Evolutionary conservation across 2,797 vertebrate species (phyloP).

Genomic region (Malurus leucopterus): DNA sequence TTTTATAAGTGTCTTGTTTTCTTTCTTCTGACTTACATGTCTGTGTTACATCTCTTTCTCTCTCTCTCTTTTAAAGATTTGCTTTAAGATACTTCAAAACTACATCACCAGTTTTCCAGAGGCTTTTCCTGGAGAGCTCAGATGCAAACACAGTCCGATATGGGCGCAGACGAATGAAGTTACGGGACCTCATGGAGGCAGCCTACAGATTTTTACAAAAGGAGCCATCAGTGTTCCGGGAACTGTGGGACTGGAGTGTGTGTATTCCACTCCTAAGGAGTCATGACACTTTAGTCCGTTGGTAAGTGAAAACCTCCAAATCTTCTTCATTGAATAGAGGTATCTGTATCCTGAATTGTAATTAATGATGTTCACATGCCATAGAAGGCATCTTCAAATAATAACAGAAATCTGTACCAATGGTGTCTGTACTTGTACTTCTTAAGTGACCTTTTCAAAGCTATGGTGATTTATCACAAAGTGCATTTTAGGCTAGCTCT

Average conservation of each 20-base stretch:
- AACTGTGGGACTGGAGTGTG: constrained; percentile 96
- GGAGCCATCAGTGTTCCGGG: constrained; percentile 82
- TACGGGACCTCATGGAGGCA: constrained; percentile 95
- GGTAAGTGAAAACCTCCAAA: constrained; percentile 70
- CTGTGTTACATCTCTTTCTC: neutral
- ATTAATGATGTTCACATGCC: neutral
- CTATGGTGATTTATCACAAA: neutral
- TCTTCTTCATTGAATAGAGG: neutral
- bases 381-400: neutral
- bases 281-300: constrained; percentile 91
- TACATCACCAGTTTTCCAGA: constrained; percentile 90
- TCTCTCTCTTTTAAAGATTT: constrained; percentile 75
- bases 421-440: neutral
- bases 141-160: constrained; percentile 88
- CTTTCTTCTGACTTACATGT: neutral
- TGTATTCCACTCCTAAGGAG: constrained; percentile 93
- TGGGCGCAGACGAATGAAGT: constrained; percentile 91
- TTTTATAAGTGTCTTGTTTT: neutral
- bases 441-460: neutral
- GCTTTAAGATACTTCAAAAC: constrained; percentile 87
- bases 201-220: constrained; percentile 89
- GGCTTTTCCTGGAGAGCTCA: constrained; percentile 92
- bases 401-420: accelerated
- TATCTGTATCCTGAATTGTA: neutral
- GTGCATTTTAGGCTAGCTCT: neutral